Evolutionary conservation across 64 coral and sea anemone species (phyloP), one percentile per base, ranked within the genome.

Genomic region (Montipora foliosa): DNA sequence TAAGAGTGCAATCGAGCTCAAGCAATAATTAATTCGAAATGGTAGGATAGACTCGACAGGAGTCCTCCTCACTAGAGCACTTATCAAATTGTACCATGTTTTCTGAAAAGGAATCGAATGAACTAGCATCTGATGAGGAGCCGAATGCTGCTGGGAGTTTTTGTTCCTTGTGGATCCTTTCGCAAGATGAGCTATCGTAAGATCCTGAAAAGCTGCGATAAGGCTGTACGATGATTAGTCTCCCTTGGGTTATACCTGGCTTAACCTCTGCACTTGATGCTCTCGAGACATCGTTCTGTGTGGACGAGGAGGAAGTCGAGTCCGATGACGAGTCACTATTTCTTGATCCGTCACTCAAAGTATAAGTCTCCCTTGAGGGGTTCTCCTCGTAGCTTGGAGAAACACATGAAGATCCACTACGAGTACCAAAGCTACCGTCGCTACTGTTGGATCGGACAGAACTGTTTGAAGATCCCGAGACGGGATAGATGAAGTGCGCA

Each of bases 161-260:
- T n/a, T 76, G 44, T 5, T 9, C 12, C 74, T 46, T 45, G 45
- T 49, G 44, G 15, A 17, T 19, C 24, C 37, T 6, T 15, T 62
- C 24, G 5, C 13, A 57, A 12, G 57, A 44, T 22, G 25, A 82
- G 25, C n/a, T 80, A 7, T 58, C 78, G n/a, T 82, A 44, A 16
- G 25, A 82, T 1, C 11, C 4, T 24, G 80, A 64, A 14, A 82
- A 44, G 29, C 80, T 82, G 13, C 55, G 20, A 22, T 57, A 82
- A 12, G 80, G 80, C 25, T 82, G 80, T 8, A 82, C 80, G 8
- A 82, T 82, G 55, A 82, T 82, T 24, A 82, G 80, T 44, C 80
- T 82, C 8, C 80, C 80, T 15, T 62, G 25, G 19, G 80, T 62
- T 45, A 60, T 4, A 61, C 55, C 55, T 13, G 53, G 80, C 80